Base-by-base conservation (phyloP, 2,113 vertebrate genomes). In the Natator depressus region DNA sequence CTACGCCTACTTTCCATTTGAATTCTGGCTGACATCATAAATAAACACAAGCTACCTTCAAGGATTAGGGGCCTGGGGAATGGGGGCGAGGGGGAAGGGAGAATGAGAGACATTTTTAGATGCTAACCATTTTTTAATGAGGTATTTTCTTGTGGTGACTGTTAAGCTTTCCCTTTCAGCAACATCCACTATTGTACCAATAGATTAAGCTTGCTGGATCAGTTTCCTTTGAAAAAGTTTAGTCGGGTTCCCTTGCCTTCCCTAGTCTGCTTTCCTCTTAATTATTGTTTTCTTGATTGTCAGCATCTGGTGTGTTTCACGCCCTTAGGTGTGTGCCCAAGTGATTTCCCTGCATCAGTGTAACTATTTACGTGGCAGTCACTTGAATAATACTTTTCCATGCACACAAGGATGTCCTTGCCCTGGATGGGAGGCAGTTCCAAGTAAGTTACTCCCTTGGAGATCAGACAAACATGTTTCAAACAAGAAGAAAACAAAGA, bases 381-480 rank as follows among this genome's bases (percentile, higher is more conserved):
- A 1, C 88, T 42, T 10, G 25, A 79, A 38, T 85, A 1, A 0
- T 38, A 54, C 25, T 80, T 27, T 75, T 47, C 79, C 78, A 47
- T 24, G 0, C 3, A 1, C 92, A 47, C n/a, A n/a, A 20, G 22
- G 81, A 5, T 1, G 29, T 51, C 69, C 51, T 17, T 0, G 1
- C 22, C 10, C 72, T 50, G 49, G 5, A 10, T 19, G 35, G 35
- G 65, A 69, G 65, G 31, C 65, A 62, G 57, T 62, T 31, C 51
- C 0, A 6, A 8, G 80, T 0, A 55, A 35, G 53, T 22, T 76
- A 42, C 0, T 1, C 69, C 0, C 1, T 0, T 0, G 0, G 82
- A 87, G 89, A 80, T 69, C 42, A 85, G 35, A n/a, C 0, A 3
- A n/a, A 80, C 88, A 55, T 59, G 78, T 82, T 91, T 14, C 86